A percentile compares a stretch with the other conserved stretches of the same genome.
Conservation (phyloP, 1,140 invertebrate genomes). For the Gryllus bimaculatus region DNA sequence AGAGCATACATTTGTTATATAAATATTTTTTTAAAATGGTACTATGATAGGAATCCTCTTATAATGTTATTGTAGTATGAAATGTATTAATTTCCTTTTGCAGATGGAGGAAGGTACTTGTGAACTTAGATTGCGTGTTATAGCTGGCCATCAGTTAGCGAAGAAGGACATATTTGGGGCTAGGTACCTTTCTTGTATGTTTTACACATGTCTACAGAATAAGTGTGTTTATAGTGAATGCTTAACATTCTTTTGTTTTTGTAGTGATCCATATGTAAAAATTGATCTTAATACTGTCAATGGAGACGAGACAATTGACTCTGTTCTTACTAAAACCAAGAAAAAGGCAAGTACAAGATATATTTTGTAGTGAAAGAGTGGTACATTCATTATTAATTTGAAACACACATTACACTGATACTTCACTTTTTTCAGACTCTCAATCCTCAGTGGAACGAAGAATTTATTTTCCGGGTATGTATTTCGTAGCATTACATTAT, state of each 20-base stretch:
- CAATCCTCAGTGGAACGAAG: constrained; percentile 94
- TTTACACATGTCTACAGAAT: background rate
- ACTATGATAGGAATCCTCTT: no score
- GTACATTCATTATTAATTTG: background rate
- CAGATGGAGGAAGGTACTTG: constrained; percentile 65
- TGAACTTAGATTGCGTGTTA: constrained; percentile 68
- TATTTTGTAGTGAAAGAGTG: background rate
- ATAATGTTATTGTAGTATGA: background rate
- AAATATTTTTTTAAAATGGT: no score
- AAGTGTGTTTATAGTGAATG: background rate
- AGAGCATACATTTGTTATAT: no score
- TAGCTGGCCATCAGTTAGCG: constrained; percentile 80
- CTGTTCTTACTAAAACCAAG: constrained; percentile 89
- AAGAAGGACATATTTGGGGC: constrained; percentile 98
- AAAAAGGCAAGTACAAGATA: constrained; percentile 64
- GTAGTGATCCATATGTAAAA: constrained; percentile 91
- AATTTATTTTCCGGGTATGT: constrained; percentile 88
- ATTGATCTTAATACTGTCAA: constrained; percentile 79
- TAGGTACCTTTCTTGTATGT: constrained; percentile 45
- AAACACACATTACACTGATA: background rate
- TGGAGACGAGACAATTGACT: constrained; percentile 78
- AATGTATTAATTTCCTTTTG: constrained; percentile 17
- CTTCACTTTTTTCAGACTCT: constrained; percentile 60
- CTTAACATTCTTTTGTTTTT: constrained; percentile 31
- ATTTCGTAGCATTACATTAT: background rate